phyloP scores from a whole-genome alignment of 2,113 vertebrate species.

The Peromyscus polionotus region DNA sequence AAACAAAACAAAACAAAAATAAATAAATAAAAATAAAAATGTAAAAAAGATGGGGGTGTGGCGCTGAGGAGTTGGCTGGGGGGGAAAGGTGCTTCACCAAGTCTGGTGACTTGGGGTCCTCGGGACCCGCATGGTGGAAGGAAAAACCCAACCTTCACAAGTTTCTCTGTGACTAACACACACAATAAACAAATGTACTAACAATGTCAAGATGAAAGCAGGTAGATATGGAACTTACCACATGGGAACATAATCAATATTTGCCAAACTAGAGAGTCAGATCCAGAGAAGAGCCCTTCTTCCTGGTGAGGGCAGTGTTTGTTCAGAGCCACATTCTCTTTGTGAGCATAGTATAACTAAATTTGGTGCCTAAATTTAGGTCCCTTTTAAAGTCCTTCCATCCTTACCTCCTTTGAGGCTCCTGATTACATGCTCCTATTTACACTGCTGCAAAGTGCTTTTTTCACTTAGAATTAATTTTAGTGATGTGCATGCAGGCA shows the following conservation, averaged over 20 bases:
- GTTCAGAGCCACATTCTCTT: background rate
- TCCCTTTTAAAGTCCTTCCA: background rate
- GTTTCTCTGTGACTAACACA: background rate
- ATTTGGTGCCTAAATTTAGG: background rate
- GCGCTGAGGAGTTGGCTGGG: background rate
- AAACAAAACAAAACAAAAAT: too few relatives aligned
- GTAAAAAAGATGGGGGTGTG: background rate
- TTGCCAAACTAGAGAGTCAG: background rate
- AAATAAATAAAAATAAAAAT: too few relatives aligned
- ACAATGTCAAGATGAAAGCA: background rate
- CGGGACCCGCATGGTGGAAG: background rate
- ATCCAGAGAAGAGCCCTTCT: background rate
- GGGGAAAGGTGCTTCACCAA: too few relatives aligned
- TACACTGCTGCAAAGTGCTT: background rate
- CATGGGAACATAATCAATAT: background rate
- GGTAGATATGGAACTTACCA: background rate
- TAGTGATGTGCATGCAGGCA: background rate
- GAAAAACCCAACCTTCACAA: background rate
- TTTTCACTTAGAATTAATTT: constrained; percentile 5
- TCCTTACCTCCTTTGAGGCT: constrained; percentile 30
- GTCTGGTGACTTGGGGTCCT: background rate
- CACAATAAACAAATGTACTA: background rate
- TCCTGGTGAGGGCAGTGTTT: background rate
- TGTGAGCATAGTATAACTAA: background rate
- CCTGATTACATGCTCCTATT: background rate